phyloP scores from a whole-genome alignment of 64 coral and sea anemone genomes.

The Acropora tenuis region DNA sequence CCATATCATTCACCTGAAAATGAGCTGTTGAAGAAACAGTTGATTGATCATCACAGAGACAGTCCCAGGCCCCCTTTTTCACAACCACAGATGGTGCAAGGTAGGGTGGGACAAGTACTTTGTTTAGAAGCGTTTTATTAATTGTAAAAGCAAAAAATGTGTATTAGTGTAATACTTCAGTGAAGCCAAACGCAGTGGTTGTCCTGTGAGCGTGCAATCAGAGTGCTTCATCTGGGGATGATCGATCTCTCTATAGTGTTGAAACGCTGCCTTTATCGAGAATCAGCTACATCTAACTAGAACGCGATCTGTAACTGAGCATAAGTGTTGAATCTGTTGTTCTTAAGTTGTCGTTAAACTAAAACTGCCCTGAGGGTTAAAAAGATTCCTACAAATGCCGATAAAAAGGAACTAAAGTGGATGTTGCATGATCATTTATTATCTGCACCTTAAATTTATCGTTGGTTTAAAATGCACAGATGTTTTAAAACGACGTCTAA shows the following conservation, averaged over 20 bases:
- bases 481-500: not conserved
- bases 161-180: too few species aligned
- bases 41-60: constrained; percentile 64
- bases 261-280: too few species aligned
- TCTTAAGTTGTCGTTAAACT: too few species aligned
- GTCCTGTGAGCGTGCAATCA: not conserved
- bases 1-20: constrained; percentile 53
- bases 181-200: not conserved
- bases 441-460: not conserved
- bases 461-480: not conserved
- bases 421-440: not conserved
- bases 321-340: too few species aligned
- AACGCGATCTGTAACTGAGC: too few species aligned
- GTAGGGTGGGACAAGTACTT: not conserved
- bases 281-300: too few species aligned
- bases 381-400: not conserved
- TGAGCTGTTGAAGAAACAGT: constrained; percentile 77
- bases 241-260: not conserved
- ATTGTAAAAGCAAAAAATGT: too few species aligned
- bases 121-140: not conserved
- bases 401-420: not conserved
- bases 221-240: not conserved
- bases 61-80: constrained; percentile 56
- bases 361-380: too few species aligned
- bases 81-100: constrained; percentile 66